Conservation (phyloP, 2,113 vertebrate species). For the Ceyx melanurus region DNA sequence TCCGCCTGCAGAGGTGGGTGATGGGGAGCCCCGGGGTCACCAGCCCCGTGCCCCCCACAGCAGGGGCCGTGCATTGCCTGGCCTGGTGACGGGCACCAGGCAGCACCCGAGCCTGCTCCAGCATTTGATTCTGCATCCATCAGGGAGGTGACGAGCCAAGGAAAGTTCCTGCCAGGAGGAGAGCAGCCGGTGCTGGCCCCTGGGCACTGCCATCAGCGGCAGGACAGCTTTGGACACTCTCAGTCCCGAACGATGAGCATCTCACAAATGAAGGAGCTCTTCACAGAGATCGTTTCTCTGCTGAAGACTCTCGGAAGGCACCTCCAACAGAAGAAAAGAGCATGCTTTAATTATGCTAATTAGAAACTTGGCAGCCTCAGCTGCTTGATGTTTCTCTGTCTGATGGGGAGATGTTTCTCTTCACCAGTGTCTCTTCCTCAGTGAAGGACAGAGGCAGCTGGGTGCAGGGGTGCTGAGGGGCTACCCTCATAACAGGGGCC, state of each 20-base stretch:
- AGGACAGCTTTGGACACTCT: neutral
- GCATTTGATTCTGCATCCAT: rapidly evolving
- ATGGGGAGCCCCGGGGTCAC: rapidly evolving
- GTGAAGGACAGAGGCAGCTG: neutral
- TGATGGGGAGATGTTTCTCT: neutral
- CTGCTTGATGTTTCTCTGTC: neutral
- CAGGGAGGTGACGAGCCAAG: rapidly evolving
- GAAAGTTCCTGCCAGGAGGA: neutral
- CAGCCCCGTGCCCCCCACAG: neutral
- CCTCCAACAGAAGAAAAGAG: neutral
- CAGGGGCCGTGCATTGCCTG: neutral
- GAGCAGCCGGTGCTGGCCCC: neutral
- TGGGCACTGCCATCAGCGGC: rapidly evolving
- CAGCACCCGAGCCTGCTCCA: rapidly evolving
- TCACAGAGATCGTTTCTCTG: neutral
- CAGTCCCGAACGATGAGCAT: neutral
- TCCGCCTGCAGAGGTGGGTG: neutral
- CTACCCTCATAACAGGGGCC: neutral
- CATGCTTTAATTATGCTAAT: neutral
- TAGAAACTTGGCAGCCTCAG: neutral
- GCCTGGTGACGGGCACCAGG: rapidly evolving
- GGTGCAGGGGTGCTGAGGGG: neutral
- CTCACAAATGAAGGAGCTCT: neutral
- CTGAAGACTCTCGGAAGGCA: neutral
- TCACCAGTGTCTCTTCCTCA: rapidly evolving